Base-by-base conservation (phyloP, 2,888 invertebrate genomes). In the Scaptomyza polygonia region DNA sequence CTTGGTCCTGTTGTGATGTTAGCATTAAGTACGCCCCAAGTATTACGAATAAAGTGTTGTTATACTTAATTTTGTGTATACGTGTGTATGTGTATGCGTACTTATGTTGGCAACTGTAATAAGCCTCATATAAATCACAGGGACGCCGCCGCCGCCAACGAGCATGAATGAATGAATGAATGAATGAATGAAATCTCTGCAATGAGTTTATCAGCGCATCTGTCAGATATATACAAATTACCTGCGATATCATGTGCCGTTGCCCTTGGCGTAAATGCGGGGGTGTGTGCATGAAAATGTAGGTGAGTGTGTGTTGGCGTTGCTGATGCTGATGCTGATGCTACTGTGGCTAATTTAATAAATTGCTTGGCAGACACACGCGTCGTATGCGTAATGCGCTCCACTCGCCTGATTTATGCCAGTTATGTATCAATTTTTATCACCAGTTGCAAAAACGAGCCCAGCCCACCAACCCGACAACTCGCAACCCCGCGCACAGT, bases 371-470 rank as follows among this genome's bases (percentile, higher is more conserved):
- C 67, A 68, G 47, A 59, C 71, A 73, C 71, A 80, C 81, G 68
- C 67, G 71, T 53, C 77, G 80, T 85, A 84, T 79, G 72, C 72
- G 72, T 74, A 77, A 77, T 84, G 77, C 72, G 75, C 61, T 69
- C 48, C 65, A 66, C 58, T 67, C 87, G 77, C 77, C 80, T 90
- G 89, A 90, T 90, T 90, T 90, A 90, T 90, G 85, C 77, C 85
- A 83, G 90, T 90, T 90, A 88, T 90, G 89, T 89, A 90, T 90
- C 90, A 90, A 90, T 90, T 90, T 85, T 90, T 90, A 90, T 90
- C 89, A 87, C 86, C 86, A 88, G 85, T 85, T 80, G 77, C 81
- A 84, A 78, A 74, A 88, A 79, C 69, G 79, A 77, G 76, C 32
- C 32, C 67, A 58, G 51, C 32, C 43, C 49, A 4, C 16, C 14